A percentile compares a stretch with the other conserved stretches of the same genome.
Evolutionary conservation across 2,113 vertebrate species (phyloP).

Genomic region (Danionella cerebrum): DNA sequence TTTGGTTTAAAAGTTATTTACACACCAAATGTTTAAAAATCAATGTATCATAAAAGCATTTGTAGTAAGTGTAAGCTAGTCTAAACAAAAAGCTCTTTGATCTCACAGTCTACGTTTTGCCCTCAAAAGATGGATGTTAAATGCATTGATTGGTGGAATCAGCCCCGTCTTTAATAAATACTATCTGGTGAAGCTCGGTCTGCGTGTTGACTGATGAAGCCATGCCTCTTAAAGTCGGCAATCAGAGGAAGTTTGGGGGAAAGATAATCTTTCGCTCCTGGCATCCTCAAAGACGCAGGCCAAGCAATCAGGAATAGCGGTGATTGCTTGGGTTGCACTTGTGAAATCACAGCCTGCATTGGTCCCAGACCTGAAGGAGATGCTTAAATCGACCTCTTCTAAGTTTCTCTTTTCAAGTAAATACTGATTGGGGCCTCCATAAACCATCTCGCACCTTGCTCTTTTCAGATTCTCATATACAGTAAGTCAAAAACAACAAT

Average conservation of each 20-base stretch:
- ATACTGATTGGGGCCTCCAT: conserved; percentile 49
- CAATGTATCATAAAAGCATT: too few relatives aligned
- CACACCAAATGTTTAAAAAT: too few relatives aligned
- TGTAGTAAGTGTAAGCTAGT: too few relatives aligned
- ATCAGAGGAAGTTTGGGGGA: conserved; percentile 72
- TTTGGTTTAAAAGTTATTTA: too few relatives aligned
- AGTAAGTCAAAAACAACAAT: conserved; percentile 30
- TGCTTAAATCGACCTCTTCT: conserved; percentile 47
- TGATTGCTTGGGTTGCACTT: conserved; percentile 57
- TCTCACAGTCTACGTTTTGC: conserved; percentile 63
- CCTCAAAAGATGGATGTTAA: conserved; percentile 61
- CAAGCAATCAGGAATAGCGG: conserved; percentile 52
- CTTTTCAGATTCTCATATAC: conserved; percentile 27
- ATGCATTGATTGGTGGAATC: conserved; percentile 69
- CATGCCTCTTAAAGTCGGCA: conserved; percentile 59
- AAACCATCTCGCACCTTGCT: conserved; percentile 37
- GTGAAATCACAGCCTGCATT: conserved; percentile 56
- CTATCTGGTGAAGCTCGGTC: conserved; percentile 61
- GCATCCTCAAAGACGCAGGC: conserved; percentile 57
- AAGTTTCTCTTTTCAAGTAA: conserved; percentile 45
- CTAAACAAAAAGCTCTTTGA: too few relatives aligned
- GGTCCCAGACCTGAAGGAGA: conserved; percentile 49
- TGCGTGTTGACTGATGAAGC: conserved; percentile 66
- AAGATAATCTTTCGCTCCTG: conserved; percentile 70
- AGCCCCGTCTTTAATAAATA: conserved; percentile 71